Evolutionary conservation across 2,797 vertebrate genomes (phyloP).

Genomic region (Halcyon smyrnensis): DNA sequence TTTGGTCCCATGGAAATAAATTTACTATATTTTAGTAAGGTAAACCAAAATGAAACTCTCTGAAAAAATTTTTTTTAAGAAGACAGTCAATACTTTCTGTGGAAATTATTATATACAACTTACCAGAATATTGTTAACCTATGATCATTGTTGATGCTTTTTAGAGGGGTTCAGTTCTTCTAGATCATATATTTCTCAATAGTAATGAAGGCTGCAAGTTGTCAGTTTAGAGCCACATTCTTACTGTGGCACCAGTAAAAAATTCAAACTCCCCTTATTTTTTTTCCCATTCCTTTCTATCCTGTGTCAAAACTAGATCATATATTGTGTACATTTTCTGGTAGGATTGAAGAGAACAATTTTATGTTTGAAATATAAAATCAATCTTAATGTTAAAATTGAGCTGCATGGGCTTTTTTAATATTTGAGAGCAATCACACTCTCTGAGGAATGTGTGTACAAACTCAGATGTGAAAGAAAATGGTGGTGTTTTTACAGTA

Average conservation of each 20-base stretch:
- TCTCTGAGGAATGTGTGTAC: constrained; percentile 73
- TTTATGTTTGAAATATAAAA: constrained; percentile 62
- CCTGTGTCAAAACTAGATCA: neutral
- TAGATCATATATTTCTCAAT: neutral
- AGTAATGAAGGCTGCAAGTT: neutral
- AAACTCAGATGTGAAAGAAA: constrained; percentile 79
- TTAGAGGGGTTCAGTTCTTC: neutral
- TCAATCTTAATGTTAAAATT: constrained; percentile 56
- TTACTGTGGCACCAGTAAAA: neutral
- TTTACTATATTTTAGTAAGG: neutral
- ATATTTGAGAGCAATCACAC: constrained; percentile 66
- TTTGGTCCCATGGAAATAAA: neutral
- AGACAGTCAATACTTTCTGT: neutral
- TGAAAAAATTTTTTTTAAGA: neutral
- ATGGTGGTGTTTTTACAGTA: constrained; percentile 82
- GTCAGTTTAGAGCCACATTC: neutral
- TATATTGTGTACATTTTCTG: constrained; percentile 17
- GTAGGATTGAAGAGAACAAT: constrained; percentile 31
- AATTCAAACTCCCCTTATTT: neutral
- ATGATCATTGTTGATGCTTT: neutral
- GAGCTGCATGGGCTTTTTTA: constrained; percentile 56
- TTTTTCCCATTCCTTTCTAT: neutral
- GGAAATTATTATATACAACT: neutral
- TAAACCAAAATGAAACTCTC: neutral
- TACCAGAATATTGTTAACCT: neutral